Conservation (phyloP, 2,888 invertebrate genomes). For the Pachliopta kotzebuea region DNA sequence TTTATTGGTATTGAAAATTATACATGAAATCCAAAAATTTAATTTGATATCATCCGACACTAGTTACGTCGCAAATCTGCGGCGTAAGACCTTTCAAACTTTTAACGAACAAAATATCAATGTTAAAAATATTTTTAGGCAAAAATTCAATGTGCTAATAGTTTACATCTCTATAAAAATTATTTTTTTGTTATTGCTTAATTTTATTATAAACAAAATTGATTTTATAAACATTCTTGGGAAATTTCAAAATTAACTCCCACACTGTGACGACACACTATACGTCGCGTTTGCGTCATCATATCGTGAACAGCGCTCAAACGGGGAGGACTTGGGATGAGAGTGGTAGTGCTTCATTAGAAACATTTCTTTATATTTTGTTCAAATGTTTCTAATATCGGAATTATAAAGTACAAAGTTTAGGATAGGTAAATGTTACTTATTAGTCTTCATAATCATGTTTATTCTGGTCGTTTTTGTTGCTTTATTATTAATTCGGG, state of each 20-base stretch:
- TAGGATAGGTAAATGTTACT: constrained; percentile 63
- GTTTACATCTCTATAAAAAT: neutral
- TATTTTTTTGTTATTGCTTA: neutral
- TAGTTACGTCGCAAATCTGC: constrained; percentile 25
- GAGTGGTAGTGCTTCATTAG: constrained; percentile 52
- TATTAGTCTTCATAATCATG: neutral
- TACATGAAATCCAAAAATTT: neutral
- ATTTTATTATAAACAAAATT: constrained; percentile 9
- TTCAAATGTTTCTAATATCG: constrained; percentile 75
- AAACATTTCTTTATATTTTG: constrained; percentile 56
- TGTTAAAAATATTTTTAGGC: neutral
- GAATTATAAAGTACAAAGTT: constrained; percentile 74
- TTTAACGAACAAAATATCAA: neutral
- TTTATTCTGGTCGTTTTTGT: neutral
- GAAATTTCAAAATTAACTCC: constrained; percentile 41
- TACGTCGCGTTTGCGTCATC: constrained; percentile 73
- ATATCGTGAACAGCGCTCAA: constrained; percentile 65
- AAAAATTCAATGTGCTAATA: neutral
- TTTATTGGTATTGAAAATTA: neutral
- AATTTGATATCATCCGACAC: constrained; percentile 9
- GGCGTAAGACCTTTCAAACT: neutral
- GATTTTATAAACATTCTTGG: constrained; percentile 45
- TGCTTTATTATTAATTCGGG: neutral
- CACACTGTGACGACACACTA: constrained; percentile 64
- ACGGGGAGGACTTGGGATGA: constrained; percentile 70